Base-by-base conservation (phyloP, 1,140 invertebrate species). In the Yoshiicerus persimilis region DNA sequence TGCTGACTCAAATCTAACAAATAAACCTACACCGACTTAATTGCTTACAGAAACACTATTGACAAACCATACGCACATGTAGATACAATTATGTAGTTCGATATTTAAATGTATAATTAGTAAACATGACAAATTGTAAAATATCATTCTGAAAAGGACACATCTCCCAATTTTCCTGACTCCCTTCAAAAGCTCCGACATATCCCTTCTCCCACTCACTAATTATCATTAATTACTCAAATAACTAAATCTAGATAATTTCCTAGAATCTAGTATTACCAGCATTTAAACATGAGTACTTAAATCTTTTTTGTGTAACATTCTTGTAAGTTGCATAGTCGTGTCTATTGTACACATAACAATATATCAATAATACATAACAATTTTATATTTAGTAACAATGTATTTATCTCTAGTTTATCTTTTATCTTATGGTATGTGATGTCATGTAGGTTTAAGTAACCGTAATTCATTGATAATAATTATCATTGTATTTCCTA, bases 121-220 rank as follows among this genome's bases (percentile, higher is more conserved):
- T 70, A 70, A 70, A 70, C 25, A 70, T 70, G 34, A 34, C 75
- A 80, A 80, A 34, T 80, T 34, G 75, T 80, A 80, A 80, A 80
- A 80, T 80, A 80, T 80, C 75, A 80, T 80, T 80, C 75, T 38
- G 75, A 80, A 80, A 80, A 80, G 75, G 75, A 80, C 75, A 80
- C 75, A 80, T 80, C 32, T 77, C 70, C 75, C 70, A 75, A 20
- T 75, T 41, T 34, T 34, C 75, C 32, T 20, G n/a, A n/a, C 20
- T 34, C 75, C 30, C 11, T 23, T n/a, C 34, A 34, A 80, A 80
- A 80, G 75, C 75, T 80, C 75, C 75, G 23, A 80, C 75, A 80
- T 80, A 30, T n/a, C 32, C 32, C 75, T 11, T 66, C 27, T 13
- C 30, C 30, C 25, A 8, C 30, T 30, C 66, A 70, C 10, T 70